A percentile compares a stretch with the other conserved stretches of the same genome.
Evolutionary conservation across 1,140 invertebrate species (phyloP).

Genomic region (Pachypeltis micranthus): DNA sequence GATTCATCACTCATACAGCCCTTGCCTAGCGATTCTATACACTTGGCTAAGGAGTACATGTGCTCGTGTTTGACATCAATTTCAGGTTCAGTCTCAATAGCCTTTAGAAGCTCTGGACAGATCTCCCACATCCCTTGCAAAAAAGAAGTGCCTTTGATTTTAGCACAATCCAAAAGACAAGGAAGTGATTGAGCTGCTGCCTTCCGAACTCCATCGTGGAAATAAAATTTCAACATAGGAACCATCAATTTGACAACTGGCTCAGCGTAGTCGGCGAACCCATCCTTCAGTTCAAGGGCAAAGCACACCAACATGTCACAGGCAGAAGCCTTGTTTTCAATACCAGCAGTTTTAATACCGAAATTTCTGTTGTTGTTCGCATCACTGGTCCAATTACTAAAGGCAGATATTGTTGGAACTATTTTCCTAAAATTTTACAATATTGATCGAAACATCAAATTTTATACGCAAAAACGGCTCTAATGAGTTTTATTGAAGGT

Average conservation of each 20-base stretch:
- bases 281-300: constrained; percentile 91
- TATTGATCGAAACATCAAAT: no score
- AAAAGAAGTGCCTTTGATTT: constrained; percentile 64
- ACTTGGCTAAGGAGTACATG: constrained; percentile 78
- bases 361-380: constrained; percentile 85
- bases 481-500: no score
- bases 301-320: constrained; percentile 99
- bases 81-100: constrained; percentile 88
- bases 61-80: constrained; percentile 81
- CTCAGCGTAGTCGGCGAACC: constrained; percentile 88
- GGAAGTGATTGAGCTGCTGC: constrained; percentile 92
- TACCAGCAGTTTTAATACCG: constrained; percentile 76
- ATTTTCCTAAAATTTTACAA: constrained; percentile 59
- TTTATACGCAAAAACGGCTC: no score
- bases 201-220: constrained; percentile 88
- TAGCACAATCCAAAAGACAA: constrained; percentile 83
- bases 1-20: constrained; percentile 70
- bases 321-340: constrained; percentile 97
- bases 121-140: constrained; percentile 89
- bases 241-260: constrained; percentile 91
- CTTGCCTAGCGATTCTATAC: constrained; percentile 81
- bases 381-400: constrained; percentile 96
- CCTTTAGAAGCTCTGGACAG: constrained; percentile 79
- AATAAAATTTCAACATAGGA: constrained; percentile 96
- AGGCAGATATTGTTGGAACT: constrained; percentile 93